Percentiles rank a stretch among this genome's conserved stretches.
Evolutionary conservation across 2,113 vertebrate genomes (phyloP).

Genomic region (Dicerorhinus sumatrensis): DNA sequence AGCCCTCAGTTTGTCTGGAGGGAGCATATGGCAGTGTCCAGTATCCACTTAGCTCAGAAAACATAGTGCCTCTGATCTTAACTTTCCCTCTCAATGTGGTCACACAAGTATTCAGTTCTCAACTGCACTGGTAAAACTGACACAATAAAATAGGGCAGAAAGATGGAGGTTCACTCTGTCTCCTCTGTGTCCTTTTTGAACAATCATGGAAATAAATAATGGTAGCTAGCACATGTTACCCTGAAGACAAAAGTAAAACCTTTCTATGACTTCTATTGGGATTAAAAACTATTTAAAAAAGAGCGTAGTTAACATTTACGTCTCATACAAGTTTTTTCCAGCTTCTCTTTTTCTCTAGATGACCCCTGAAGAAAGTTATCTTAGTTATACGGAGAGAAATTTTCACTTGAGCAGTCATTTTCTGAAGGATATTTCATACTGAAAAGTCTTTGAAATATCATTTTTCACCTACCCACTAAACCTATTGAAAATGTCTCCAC

Average conservation of each 20-base stretch:
- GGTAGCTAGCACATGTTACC: neutral
- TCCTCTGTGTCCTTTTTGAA: neutral
- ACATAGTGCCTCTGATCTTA: neutral
- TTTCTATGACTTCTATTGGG: neutral
- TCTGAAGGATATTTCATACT: slow-evolving; percentile 63
- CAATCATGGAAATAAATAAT: slow-evolving; percentile 9
- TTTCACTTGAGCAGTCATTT: slow-evolving; percentile 66
- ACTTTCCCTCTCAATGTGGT: neutral
- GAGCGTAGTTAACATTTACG: slow-evolving; percentile 70
- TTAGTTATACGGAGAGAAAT: slow-evolving; percentile 54
- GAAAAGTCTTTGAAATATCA: slow-evolving; percentile 67
- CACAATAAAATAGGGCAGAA: neutral
- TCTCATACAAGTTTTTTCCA: neutral
- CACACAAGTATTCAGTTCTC: neutral
- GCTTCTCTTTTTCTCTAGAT: slow-evolving; percentile 66
- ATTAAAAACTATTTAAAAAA: slow-evolving; percentile 50
- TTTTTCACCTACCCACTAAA: slow-evolving; percentile 76
- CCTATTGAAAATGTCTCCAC: slow-evolving; percentile 66
- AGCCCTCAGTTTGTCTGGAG: neutral
- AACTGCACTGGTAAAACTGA: neutral
- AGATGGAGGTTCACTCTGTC: accelerated
- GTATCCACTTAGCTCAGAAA: neutral
- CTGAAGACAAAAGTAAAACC: neutral
- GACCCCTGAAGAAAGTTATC: slow-evolving; percentile 67
- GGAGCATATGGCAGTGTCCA: accelerated